Evolutionary conservation across 2,797 vertebrate species (phyloP).

Genomic region (Falco columbarius): DNA sequence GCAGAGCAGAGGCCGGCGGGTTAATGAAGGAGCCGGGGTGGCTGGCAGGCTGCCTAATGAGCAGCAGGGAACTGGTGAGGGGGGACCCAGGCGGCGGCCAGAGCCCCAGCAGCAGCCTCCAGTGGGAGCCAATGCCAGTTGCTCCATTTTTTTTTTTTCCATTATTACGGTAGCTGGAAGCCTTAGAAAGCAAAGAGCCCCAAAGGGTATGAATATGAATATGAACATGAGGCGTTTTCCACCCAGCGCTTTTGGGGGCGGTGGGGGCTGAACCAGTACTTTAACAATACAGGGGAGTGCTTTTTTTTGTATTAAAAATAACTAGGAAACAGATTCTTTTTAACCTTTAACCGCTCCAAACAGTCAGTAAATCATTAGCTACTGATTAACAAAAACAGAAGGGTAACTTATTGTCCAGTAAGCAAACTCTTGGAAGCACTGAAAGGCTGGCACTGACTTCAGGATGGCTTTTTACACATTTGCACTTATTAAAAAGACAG

Average conservation of each 20-base stretch:
- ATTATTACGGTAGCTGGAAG: neutral
- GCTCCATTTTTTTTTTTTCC: neutral
- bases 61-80: neutral
- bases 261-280: neutral
- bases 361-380: slow-evolving; percentile 66
- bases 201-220: neutral
- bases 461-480: slow-evolving; percentile 29
- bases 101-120: neutral
- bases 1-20: slow-evolving; percentile 11
- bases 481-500: slow-evolving; percentile 4
- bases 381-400: slow-evolving; percentile 64
- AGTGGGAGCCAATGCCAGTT: neutral
- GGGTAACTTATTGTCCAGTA: slow-evolving; percentile 35
- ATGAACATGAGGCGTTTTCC: neutral
- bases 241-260: neutral
- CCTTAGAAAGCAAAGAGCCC: neutral
- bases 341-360: slow-evolving; percentile 62
- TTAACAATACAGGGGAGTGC: neutral
- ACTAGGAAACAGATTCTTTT: slow-evolving; percentile 68
- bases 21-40: slow-evolving; percentile 15
- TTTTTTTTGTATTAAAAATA: neutral
- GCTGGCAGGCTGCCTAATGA: slow-evolving; percentile 21
- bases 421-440: slow-evolving; percentile 50
- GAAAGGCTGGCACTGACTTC: slow-evolving; percentile 46
- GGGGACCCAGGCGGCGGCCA: fast-evolving